Percentiles rank a stretch among this genome's conserved stretches.
phyloP scores from a whole-genome alignment of 2,113 vertebrate genomes.

The Noturus placidus region DNA sequence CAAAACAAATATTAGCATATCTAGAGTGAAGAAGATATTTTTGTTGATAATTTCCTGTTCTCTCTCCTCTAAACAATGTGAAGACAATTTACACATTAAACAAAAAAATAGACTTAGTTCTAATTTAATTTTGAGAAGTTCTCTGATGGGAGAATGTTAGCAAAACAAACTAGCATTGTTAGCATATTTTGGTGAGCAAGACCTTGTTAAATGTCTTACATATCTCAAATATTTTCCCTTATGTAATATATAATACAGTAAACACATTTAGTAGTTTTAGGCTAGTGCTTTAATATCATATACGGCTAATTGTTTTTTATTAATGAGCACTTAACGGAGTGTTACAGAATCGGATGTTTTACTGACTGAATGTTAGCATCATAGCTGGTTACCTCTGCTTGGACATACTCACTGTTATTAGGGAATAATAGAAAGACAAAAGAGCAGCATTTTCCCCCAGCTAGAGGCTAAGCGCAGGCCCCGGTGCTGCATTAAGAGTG shows the following conservation, averaged over 20 bases:
- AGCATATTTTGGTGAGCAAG: neutral
- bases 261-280: neutral
- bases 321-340: neutral
- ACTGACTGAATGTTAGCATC: neutral
- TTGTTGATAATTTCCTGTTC: neutral
- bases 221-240: neutral
- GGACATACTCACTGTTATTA: neutral
- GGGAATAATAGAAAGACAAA: constrained; percentile 19
- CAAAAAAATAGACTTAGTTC: neutral
- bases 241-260: too few relatives aligned
- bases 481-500: constrained; percentile 63
- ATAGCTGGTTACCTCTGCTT: neutral
- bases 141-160: neutral
- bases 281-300: neutral
- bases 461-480: constrained; percentile 20
- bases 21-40: neutral
- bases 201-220: neutral
- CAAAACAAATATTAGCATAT: neutral
- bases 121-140: neutral
- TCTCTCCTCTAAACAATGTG: neutral
- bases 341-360: neutral
- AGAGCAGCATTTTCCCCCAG: neutral
- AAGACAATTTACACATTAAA: neutral
- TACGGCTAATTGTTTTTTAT: neutral
- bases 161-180: neutral